Evolutionary conservation across 1,140 invertebrate genomes (phyloP).

Genomic region (Delia radicum): DNA sequence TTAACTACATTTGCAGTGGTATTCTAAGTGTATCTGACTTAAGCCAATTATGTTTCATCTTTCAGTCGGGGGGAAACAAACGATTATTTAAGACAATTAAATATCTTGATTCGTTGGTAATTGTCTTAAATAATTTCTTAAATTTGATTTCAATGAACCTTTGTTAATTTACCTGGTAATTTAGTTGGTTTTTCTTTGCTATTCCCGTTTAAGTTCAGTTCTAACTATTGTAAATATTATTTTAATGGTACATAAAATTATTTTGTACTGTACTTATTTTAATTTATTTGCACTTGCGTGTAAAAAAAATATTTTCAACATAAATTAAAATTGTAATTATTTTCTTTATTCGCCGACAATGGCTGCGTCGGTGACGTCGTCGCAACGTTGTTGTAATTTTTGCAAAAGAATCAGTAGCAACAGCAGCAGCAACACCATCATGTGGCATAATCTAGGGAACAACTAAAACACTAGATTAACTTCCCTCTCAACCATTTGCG

Average conservation of each 20-base stretch:
- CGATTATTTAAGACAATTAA: no score
- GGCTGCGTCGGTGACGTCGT: not conserved
- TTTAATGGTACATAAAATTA: no score
- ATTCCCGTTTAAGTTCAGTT: no score
- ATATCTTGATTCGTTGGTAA: no score
- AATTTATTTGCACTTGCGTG: not conserved
- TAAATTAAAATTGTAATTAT: constrained; percentile 12
- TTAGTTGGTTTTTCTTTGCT: not conserved
- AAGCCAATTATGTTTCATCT: no score
- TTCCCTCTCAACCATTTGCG: not conserved
- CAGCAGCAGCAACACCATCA: no score
- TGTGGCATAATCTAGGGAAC: not conserved
- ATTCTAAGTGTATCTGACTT: no score
- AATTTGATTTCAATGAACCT: not conserved
- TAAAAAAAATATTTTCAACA: not conserved
- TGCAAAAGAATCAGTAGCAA: not conserved
- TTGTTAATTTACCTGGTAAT: not conserved
- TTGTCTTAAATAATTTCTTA: no score
- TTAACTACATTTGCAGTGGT: no score
- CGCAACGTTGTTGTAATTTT: not conserved
- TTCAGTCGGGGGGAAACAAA: no score
- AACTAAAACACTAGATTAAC: not conserved
- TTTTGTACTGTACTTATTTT: not conserved
- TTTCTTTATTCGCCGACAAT: not conserved
- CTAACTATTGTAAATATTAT: no score